Conservation (phyloP, 2,113 vertebrate genomes). For the Prionailurus bengalensis region DNA sequence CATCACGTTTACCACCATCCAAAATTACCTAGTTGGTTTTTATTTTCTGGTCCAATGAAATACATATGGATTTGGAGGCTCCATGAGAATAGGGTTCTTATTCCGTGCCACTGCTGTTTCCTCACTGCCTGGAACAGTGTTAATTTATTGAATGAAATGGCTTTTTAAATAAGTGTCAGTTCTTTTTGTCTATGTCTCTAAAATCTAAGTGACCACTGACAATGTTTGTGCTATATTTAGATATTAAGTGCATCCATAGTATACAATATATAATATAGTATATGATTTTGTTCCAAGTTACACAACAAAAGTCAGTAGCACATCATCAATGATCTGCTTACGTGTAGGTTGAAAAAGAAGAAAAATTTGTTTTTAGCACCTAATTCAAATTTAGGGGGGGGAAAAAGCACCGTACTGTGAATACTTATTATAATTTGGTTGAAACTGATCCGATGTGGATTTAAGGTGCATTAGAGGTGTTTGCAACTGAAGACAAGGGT, state of each 20-base stretch:
- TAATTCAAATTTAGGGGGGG: conserved; percentile 61
- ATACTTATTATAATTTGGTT: conserved; percentile 43
- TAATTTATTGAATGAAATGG: not conserved
- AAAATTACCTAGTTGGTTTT: not conserved
- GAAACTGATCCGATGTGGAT: conserved; percentile 66
- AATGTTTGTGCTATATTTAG: not conserved
- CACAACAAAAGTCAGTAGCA: conserved; percentile 53
- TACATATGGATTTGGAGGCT: not conserved
- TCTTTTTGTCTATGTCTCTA: not conserved
- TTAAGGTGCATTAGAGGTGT: conserved; percentile 61
- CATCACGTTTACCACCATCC: not conserved
- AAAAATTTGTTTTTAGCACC: conserved; percentile 71
- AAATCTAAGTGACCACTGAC: not conserved
- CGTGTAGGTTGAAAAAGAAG: conserved; percentile 59
- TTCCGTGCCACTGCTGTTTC: not conserved
- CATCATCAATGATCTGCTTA: conserved; percentile 62
- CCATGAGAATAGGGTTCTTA: not conserved
- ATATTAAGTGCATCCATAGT: not conserved
- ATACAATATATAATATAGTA: not conserved
- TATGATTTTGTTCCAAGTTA: conserved; percentile 15
- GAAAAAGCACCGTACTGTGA: not conserved
- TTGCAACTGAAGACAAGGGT: conserved; percentile 60
- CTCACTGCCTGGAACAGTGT: not conserved
- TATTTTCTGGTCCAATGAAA: not conserved
- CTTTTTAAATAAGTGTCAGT: not conserved